phyloP scores from a whole-genome alignment of 2,888 invertebrate genomes.

The Sphaerophoria taeniata region DNA sequence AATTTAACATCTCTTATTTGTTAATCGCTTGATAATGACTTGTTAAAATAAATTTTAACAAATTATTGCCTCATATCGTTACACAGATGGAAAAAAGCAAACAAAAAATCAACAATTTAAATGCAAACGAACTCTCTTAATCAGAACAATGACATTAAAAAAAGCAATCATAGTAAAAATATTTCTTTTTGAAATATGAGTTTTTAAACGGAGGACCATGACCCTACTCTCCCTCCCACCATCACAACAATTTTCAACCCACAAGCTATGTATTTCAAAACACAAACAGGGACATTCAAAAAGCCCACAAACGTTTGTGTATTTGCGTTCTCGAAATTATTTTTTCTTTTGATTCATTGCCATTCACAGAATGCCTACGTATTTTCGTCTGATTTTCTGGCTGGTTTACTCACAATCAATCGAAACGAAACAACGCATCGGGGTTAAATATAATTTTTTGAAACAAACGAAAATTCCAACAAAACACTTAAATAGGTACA shows the following conservation, averaged over 20 bases:
- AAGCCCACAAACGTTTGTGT: slow-evolving; percentile 8
- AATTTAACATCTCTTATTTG: not conserved
- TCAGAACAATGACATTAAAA: slow-evolving; percentile 38
- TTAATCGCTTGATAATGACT: not conserved
- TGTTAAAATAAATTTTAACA: slow-evolving; percentile 27
- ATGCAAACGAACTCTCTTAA: slow-evolving; percentile 38
- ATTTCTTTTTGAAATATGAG: slow-evolving; percentile 22
- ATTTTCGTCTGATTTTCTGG: slow-evolving; percentile 24
- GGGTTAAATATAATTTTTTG: slow-evolving; percentile 12
- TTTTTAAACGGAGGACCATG: slow-evolving; percentile 26
- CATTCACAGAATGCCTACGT: slow-evolving; percentile 31
- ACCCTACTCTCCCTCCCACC: slow-evolving; percentile 12
- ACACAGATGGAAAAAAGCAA: not conserved
- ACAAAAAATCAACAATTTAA: slow-evolving; percentile 8
- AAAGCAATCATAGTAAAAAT: not conserved
- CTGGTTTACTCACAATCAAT: slow-evolving; percentile 31
- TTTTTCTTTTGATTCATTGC: slow-evolving; percentile 29
- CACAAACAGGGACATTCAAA: slow-evolving; percentile 4
- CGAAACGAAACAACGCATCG: slow-evolving; percentile 18
- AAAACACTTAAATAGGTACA: not conserved
- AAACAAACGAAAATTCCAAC: not conserved
- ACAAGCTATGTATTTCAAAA: slow-evolving; percentile 9
- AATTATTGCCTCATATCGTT: slow-evolving; percentile 16
- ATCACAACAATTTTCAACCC: not conserved
- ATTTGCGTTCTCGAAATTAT: not conserved